A percentile compares a stretch with the other conserved stretches of the same genome.
Evolutionary conservation across 2,888 invertebrate species (phyloP).

Genomic region (Drosophila longiperda): DNA sequence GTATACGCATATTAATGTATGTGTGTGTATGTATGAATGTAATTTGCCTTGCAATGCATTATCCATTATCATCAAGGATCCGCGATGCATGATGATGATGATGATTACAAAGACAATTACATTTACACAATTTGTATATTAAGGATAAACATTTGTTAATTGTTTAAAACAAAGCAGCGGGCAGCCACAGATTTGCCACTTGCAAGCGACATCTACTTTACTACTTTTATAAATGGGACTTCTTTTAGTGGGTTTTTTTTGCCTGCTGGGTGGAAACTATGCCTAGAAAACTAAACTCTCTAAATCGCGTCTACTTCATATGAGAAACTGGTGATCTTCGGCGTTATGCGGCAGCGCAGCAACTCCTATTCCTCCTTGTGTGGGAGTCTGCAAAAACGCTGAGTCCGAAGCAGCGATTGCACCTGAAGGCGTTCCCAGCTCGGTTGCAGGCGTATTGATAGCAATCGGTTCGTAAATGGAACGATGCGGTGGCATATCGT

Average conservation of each 20-base stretch:
- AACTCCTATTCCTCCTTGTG: constrained; percentile 83
- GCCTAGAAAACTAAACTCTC: constrained; percentile 47
- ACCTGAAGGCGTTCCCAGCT: constrained; percentile 33
- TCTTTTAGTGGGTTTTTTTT: constrained; percentile 13
- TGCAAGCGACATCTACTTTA: constrained; percentile 40
- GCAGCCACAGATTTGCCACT: constrained; percentile 57
- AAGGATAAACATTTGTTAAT: constrained; percentile 76
- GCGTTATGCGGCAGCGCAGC: constrained; percentile 81
- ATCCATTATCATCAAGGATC: constrained; percentile 45
- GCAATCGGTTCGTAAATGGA: constrained; percentile 83
- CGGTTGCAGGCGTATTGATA: constrained; percentile 58
- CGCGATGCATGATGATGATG: constrained; percentile 34
- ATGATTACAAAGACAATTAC: constrained; percentile 53
- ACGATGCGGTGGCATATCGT: constrained; percentile 78
- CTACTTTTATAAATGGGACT: constrained; percentile 25
- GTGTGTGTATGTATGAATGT: constrained; percentile 35
- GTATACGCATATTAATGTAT: constrained; percentile 68
- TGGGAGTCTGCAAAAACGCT: constrained; percentile 82
- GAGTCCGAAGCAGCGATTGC: constrained; percentile 62
- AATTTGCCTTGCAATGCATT: constrained; percentile 32
- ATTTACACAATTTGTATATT: constrained; percentile 47
- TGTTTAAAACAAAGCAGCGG: constrained; percentile 76
- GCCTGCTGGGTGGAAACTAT: constrained; percentile 36
- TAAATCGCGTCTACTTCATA: constrained; percentile 52
- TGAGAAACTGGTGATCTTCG: constrained; percentile 67